Conservation (phyloP, 1,140 invertebrate genomes). For the Alviniconcha marisindica region DNA sequence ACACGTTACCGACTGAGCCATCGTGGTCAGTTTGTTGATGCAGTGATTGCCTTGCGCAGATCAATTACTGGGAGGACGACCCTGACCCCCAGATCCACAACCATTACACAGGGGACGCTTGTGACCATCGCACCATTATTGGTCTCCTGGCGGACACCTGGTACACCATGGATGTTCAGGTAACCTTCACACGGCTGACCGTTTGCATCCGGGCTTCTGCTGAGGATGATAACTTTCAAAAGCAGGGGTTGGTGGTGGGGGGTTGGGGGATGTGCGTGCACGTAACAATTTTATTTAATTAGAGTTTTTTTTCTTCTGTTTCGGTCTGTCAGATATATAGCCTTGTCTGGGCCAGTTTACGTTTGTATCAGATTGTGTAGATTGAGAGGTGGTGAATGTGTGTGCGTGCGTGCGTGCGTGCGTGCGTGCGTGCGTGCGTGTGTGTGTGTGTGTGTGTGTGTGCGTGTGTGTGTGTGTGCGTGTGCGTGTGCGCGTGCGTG, state of each 20-base stretch:
- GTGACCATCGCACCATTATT: conserved; percentile 85
- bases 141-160: conserved; percentile 94
- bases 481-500: conserved; percentile 42
- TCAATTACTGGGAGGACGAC: conserved; percentile 65
- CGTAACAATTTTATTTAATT: no score
- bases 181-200: no score
- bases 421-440: conserved; percentile 41
- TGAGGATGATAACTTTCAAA: no score
- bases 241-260: no score
- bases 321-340: no score
- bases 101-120: conserved; percentile 54
- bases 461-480: conserved; percentile 45
- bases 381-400: conserved; percentile 8
- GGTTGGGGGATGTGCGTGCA: neutral
- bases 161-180: conserved; percentile 96
- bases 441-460: conserved; percentile 50
- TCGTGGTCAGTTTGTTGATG: no score
- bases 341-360: no score
- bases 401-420: conserved; percentile 43
- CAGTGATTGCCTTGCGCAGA: conserved; percentile 52
- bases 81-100: conserved; percentile 46
- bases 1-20: no score
- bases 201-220: no score
- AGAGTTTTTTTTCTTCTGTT: no score
- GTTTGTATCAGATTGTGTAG: no score